Conservation (phyloP, 1,140 invertebrate species). For the Pogonomyrmex barbatus region DNA sequence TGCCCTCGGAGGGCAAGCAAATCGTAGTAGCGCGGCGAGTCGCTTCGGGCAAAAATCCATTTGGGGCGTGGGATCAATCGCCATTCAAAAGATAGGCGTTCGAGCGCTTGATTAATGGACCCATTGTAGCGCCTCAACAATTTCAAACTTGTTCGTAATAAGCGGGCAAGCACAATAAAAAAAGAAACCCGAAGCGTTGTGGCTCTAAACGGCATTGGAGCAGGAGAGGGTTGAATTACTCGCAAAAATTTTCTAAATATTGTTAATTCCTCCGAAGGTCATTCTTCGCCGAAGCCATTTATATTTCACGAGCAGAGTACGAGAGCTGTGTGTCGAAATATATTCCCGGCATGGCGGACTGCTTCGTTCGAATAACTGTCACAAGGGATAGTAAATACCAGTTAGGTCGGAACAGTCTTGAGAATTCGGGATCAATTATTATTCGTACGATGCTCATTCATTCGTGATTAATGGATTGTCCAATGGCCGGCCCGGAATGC, state of each 20-base stretch:
- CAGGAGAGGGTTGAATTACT: background rate
- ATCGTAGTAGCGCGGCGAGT: constrained; percentile 12
- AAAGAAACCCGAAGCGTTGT: constrained; percentile 1
- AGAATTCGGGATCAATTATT: constrained; percentile 67
- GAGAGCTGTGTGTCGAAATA: background rate
- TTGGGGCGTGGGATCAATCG: constrained; percentile 59
- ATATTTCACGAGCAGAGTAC: background rate
- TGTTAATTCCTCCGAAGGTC: background rate
- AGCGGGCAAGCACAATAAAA: background rate
- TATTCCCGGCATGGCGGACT: background rate
- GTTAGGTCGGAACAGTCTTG: background rate
- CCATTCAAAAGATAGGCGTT: constrained; percentile 55
- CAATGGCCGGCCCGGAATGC: constrained; percentile 25
- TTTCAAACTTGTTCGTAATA: constrained; percentile 53
- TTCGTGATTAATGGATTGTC: constrained; percentile 66
- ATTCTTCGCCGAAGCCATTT: background rate
- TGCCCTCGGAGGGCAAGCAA: constrained; percentile 31
- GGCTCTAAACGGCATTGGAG: background rate
- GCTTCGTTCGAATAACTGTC: background rate
- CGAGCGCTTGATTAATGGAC: constrained; percentile 65
- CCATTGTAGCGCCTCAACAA: constrained; percentile 50
- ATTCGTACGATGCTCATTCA: constrained; percentile 60
- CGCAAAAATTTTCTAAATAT: background rate
- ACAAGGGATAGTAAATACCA: background rate
- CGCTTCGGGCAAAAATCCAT: constrained; percentile 65